Base-by-base conservation (phyloP, 2,888 invertebrate genomes). In the Apoda limacodes region DNA sequence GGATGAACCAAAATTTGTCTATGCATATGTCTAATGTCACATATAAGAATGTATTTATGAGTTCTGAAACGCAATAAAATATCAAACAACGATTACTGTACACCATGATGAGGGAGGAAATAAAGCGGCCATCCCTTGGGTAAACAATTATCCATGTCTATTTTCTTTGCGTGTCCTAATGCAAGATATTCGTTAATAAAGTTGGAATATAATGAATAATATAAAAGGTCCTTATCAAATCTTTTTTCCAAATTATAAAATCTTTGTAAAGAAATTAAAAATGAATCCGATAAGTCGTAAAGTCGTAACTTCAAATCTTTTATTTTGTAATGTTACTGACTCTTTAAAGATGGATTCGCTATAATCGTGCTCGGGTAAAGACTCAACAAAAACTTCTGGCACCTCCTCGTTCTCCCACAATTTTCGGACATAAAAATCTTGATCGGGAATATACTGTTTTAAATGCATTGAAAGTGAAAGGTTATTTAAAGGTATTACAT, bases 11-110 rank as follows among this genome's bases (percentile, higher is more conserved):
- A 15, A 15, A 32, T 10, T 6, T 25, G 20, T 10, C 32, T 26
- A 32, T 26, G 27, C 26, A 32, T 32, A 14, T 32, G 24, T 14
- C 15, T 13, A 1, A 32, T 26, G 12, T 32, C 32, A 26, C 26
- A 21, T 1, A 25, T 26, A 9, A 32, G 13, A 19, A 24, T 32
- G 13, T 32, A 32, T 2, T n/a, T n/a, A 10, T 20, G 20, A 2
- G 24, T 24, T 13, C 32, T 22, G n/a, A 25, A 32, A 10, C 22
- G 13, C 10, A 19, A 21, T 4, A 32, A 17, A 4, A 25, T 22
- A 3, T 26, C 32, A 22, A 32, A 32, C 9, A 32, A 6, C 3
- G 22, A 12, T 13, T 19, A 25, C 12, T 30, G 6, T 1, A 31
- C 31, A 2, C 13, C 30, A 14, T 25, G 24, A 4, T 30, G 29